Base-by-base conservation (phyloP, 2,797 vertebrate genomes). In the Anolis apletophallus region DNA sequence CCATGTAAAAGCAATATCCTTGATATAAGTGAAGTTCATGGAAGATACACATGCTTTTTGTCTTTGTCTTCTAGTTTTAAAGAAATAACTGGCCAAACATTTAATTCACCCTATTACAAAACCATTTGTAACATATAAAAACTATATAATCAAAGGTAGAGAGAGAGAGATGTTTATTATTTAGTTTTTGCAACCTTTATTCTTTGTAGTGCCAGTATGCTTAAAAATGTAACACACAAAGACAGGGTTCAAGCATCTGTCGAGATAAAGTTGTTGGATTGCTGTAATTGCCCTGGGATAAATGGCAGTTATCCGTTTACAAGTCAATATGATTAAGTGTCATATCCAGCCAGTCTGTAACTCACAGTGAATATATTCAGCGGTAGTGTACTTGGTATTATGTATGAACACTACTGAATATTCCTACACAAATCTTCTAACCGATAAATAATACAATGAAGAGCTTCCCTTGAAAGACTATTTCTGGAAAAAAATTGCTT, bases 311-410 rank as follows among this genome's bases (percentile, higher is more conserved):
- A 54, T 40, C 67, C 68, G 64, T 87, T 73, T 67, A 74, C 55
- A 54, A 67, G 40, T 64, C 77, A 80, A 73, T 64, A 46, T 34
- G 21, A 81, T 76, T 68, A 78, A 78, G 46, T 72, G 75, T 17
- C 34, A 59, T 79, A 59, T 57, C 67, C 52, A 78, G 34, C 5
- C 80, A 75, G 26, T 23, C 55, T 40, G 40, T 59, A 61, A 11
- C 32, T 54, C 83, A 76, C 40, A 76, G n/a, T 67, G 16, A 67
- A 84, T 68, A 75, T 40, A 76, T 9, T 87, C 72, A 81, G 34
- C 52, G 17, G 79, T 3, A 54, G 11, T n/a, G 12, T 73, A 54
- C 32, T 67, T 40, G 50, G 29, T 81, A 12, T 26, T 73, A 80
- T 46, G 67, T 14, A 80, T 10, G 21, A 72, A 80, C n/a, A 50